Conservation (phyloP, 2,113 vertebrate genomes). For the Pygoscelis antarcticus region DNA sequence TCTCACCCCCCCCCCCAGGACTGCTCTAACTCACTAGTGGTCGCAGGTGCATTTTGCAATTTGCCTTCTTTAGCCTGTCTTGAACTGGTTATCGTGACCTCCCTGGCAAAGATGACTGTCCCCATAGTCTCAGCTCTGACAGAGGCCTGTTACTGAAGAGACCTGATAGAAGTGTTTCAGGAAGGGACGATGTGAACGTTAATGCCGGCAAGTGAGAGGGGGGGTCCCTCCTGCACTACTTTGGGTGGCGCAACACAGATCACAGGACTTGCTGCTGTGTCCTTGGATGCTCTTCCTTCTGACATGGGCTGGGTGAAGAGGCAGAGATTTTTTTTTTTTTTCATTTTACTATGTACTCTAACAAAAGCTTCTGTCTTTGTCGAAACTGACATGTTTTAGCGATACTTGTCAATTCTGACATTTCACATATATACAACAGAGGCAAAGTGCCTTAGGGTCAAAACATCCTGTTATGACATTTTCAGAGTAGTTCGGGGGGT, state of each 20-base stretch:
- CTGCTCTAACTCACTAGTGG: neutral
- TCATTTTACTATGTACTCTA: neutral
- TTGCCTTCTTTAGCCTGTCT: neutral
- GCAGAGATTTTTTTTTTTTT: neutral
- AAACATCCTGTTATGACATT: neutral
- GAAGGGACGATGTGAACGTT: neutral
- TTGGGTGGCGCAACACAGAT: neutral
- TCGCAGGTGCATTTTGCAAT: rapidly evolving
- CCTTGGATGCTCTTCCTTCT: neutral
- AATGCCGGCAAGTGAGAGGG: too few relatives aligned
- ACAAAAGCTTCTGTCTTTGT: neutral
- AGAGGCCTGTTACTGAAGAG: neutral
- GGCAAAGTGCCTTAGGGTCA: neutral
- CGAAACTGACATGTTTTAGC: neutral
- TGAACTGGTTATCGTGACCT: neutral
- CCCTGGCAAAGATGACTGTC: neutral
- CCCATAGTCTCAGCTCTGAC: neutral
- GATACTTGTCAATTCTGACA: neutral
- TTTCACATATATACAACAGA: neutral
- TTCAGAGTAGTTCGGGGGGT: neutral
- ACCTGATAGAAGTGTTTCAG: neutral
- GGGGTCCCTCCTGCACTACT: neutral
- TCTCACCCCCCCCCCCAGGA: neutral
- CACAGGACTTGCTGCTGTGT: neutral
- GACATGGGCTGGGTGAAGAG: neutral